Base-by-base conservation (phyloP, 2,888 invertebrate genomes). In the Pheosia tremula region DNA sequence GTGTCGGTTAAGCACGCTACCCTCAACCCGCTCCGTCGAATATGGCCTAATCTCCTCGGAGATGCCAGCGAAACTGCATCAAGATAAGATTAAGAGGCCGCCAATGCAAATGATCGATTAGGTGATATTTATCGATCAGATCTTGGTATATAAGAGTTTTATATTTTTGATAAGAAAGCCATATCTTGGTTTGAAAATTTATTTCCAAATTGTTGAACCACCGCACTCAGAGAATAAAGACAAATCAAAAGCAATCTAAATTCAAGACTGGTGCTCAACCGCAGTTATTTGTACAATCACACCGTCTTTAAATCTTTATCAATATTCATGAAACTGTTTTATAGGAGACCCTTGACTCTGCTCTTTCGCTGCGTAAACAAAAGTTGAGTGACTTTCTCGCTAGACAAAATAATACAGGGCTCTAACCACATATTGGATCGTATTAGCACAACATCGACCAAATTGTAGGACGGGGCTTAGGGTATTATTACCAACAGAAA, bases 251-350 rank as follows among this genome's bases (percentile, higher is more conserved):
- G 63, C 77, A 70, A 81, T 84, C 84, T 79, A 79, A 82, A 85
- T 87, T 83, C 84, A 80, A 81, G 77, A 81, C 78, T 75, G 3
- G 72, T 69, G 78, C 80, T 77, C 77, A 70, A 76, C 79, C 80
- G 79, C 82, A 82, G 84, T 84, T 85, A 87, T 88, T 84, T 85
- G 82, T 80, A 79, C 78, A 84, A 81, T 80, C 81, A 81, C 82
- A 86, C 85, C 85, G 87, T 86, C 83, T 83, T 84, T 79, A 86
- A 85, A 88, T 86, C 84, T 79, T 74, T 81, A 83, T 88, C 83
- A 87, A 89, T 90, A 90, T 90, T 89, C 87, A 90, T 89, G 85
- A 82, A 81, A 77, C 79, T 79, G 84, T 80, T 87, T 86, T 84
- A 84, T 84, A 85, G 78, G 78, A 80, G 80, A 82, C 79, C 81